Base-by-base conservation (phyloP, 2,113 vertebrate species). In the Todiramphus chloris region DNA sequence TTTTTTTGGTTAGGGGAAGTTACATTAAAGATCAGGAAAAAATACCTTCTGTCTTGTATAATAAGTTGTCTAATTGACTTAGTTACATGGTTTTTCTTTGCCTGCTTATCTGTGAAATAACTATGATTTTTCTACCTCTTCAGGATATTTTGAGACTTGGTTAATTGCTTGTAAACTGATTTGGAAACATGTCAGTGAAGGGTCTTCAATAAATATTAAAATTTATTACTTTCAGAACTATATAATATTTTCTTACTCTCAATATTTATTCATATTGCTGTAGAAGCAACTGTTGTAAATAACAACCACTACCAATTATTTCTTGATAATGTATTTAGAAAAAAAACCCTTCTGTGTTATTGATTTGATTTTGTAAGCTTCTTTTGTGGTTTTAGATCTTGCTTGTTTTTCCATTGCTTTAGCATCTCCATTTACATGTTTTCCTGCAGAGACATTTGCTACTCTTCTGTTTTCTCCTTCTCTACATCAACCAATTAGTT, bases 141-240 rank as follows among this genome's bases (percentile, higher is more conserved):
- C 51, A 89, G 16, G 17, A 20, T 75, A 84, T 92, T 89, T 75
- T 77, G 37, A 89, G 60, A 74, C 43, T 83, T 90, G 43, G 15
- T 90, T 91, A 96, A 92, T 87, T 92, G 68, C 56, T 74, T 89
- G 15, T 55, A 72, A 92, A 16, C 11, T 63, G 73, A 81, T 92
- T 60, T 78, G 73, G 56, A 91, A 94, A 89, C 28, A n/a, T 83
- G 63, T 81, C 43, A 27, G 30, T 20, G 8, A 43, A 46, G 48
- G 72, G 46, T 66, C 64, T 91, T 94, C 89, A 80, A 75, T 75
- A 94, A 86, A 70, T 17, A 74, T n/a, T 66, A 88, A 67, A 60
- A 87, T 84, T 27, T 69, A 83, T 94, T 90, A 50, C 50, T 58
- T 41, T 92, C 11, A 1, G 60, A 81, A 48, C 53, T 78, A 50